Conservation (phyloP, 2,113 vertebrate species). For the Heterocephalus glaber region DNA sequence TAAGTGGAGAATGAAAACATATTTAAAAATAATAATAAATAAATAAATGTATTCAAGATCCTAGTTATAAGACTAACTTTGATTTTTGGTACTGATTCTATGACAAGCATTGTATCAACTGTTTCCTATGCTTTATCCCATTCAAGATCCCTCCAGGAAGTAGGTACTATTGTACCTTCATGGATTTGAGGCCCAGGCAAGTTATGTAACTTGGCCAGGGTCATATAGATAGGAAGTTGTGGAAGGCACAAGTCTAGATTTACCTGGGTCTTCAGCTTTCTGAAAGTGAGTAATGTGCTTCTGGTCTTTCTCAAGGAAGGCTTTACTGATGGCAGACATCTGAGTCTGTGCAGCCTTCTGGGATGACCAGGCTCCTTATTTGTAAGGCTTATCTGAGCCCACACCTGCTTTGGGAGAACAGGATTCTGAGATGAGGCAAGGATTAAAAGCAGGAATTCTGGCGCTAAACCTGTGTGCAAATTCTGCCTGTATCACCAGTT, state of each 20-base stretch:
- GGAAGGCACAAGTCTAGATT: neutral
- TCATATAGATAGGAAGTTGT: neutral
- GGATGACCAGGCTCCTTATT: neutral
- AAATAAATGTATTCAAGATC: too few relatives aligned
- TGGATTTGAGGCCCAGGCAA: neutral
- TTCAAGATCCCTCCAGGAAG: neutral
- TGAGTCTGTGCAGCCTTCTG: neutral
- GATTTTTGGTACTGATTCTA: neutral
- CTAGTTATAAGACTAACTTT: neutral
- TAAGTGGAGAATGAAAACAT: neutral
- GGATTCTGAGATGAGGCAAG: neutral
- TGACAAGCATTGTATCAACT: neutral
- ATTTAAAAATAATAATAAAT: too few relatives aligned
- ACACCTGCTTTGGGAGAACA: neutral
- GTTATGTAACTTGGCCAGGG: neutral
- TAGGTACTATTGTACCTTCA: neutral
- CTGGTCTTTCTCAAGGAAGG: neutral
- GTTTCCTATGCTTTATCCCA: neutral
- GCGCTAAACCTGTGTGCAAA: neutral
- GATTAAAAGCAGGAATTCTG: neutral
- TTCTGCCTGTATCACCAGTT: neutral
- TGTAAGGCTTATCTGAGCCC: neutral
- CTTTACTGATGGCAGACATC: neutral
- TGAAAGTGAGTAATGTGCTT: neutral
- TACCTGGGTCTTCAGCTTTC: neutral